phyloP scores from a whole-genome alignment of 2,797 vertebrate species.

The Falco novaeseelandiae region DNA sequence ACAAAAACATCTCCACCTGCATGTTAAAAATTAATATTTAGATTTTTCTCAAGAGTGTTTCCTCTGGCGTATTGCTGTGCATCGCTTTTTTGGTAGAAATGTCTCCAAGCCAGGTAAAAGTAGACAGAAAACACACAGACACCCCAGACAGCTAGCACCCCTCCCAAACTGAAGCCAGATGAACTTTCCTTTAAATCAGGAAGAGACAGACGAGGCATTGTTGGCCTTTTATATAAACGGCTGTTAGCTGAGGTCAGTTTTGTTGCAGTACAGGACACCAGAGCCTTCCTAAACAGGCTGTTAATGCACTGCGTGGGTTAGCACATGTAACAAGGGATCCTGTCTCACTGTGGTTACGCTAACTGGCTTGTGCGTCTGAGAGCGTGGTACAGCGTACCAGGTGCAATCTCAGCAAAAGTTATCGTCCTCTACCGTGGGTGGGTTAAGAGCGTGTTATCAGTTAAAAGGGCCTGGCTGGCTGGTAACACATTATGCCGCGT shows the following conservation, averaged over 20 bases:
- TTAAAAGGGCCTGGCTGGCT: not conserved
- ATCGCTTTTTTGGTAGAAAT: not conserved
- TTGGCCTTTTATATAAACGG: not conserved
- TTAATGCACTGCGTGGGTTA: not conserved
- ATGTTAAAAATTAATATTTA: not conserved
- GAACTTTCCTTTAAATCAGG: not conserved
- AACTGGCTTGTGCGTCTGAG: not conserved
- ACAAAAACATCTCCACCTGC: not conserved
- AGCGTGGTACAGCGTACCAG: not conserved
- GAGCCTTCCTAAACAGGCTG: not conserved
- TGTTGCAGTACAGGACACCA: not conserved
- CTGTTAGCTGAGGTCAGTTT: not conserved
- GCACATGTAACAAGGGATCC: not conserved
- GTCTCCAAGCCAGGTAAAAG: not conserved
- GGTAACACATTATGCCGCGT: not conserved
- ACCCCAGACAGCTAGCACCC: fast-evolving
- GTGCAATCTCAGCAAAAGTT: not conserved
- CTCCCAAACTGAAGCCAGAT: not conserved
- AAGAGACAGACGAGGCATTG: not conserved
- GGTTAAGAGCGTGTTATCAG: not conserved
- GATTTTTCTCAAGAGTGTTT: not conserved
- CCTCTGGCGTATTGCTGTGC: not conserved
- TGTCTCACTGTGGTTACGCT: not conserved
- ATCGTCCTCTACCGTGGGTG: not conserved
- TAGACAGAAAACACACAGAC: not conserved